Evolutionary conservation across 2,888 invertebrate species (phyloP), one percentile per base, ranked within the genome.

Genomic region (Agrilus biguttatus): DNA sequence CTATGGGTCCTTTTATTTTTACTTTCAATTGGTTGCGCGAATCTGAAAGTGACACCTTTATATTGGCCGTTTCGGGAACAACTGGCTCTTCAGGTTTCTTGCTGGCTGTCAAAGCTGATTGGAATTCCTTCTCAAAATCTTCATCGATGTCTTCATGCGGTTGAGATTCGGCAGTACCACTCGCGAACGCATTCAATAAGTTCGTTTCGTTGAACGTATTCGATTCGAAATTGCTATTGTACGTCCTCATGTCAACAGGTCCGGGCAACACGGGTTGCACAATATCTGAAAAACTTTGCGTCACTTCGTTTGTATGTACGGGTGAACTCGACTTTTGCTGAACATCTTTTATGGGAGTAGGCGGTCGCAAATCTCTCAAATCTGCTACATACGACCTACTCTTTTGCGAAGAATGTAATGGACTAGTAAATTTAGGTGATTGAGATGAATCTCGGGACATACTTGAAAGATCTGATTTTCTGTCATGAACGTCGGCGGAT

Each of bases 231-330:
- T 72, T 68, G 23, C 67, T 71, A 56, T 78, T 84, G 60, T 89
- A 89, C 0, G 88, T 88, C 42, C 89, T 77, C 89, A 89, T 89
- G 60, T 89, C 88, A 1, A 89, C 89, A 0, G 89, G 89, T 2
- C 87, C 89, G 0, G 89, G 88, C 48, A 89, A 63, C 40, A 88
- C 75, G 0, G 85, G 81, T 50, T 78, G 73, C 7, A 83, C 82
- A 39, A 78, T 72, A 37, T 76, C 72, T 39, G 71, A 68, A 47
- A 76, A 69, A 14, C 70, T 58, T 36, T 68, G 69, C 37, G 64
- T 59, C 13, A 61, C 55, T 40, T 64, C 56, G 10, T 53, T 53
- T 43, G 53, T 46, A 42, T 49, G 33, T 21, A 53, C 48, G 12
- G 51, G 45, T 8, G 51, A 51, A 28, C 52, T 53, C 5, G 53